Evolutionary conservation across 2,888 invertebrate species (phyloP).

Genomic region (Perdita meconis): DNA sequence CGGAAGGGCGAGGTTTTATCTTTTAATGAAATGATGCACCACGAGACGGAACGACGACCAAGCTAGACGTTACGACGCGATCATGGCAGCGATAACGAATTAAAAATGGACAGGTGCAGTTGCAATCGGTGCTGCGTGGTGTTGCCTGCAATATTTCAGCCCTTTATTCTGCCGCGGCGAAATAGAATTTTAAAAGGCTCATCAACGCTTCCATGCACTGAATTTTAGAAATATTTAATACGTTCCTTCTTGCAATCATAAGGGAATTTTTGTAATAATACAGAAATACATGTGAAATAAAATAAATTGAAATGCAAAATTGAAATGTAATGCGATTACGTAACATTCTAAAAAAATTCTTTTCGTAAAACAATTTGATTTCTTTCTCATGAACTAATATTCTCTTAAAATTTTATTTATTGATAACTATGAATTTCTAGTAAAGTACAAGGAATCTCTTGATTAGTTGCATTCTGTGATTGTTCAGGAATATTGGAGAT

Average conservation of each 20-base stretch:
- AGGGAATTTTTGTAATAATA: too few species aligned
- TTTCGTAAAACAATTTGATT: neutral
- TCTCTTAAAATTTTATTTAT: too few species aligned
- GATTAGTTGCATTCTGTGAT: too few species aligned
- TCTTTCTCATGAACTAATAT: too few species aligned
- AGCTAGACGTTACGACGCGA: conserved; percentile 15
- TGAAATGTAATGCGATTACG: too few species aligned
- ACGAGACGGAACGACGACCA: conserved; percentile 15
- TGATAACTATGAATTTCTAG: too few species aligned
- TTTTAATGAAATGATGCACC: conserved; percentile 45
- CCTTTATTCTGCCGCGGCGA: neutral
- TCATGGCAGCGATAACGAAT: conserved; percentile 38
- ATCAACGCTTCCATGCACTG: neutral
- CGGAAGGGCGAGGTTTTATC: conserved; percentile 34
- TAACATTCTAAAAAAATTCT: neutral
- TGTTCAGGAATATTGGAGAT: neutral
- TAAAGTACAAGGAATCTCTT: too few species aligned
- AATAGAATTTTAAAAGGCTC: neutral
- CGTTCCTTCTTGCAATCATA: neutral
- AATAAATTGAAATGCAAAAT: too few species aligned
- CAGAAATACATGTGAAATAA: too few species aligned
- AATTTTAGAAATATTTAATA: neutral
- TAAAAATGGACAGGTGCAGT: conserved; percentile 29
- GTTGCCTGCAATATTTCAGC: neutral
- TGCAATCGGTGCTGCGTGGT: conserved; percentile 11